These are phyloP conservation scores for Drymodes brunneopygia DNA, from an alignment of 2,113 vertebrate species.

Conservation along the genomic window DNA sequence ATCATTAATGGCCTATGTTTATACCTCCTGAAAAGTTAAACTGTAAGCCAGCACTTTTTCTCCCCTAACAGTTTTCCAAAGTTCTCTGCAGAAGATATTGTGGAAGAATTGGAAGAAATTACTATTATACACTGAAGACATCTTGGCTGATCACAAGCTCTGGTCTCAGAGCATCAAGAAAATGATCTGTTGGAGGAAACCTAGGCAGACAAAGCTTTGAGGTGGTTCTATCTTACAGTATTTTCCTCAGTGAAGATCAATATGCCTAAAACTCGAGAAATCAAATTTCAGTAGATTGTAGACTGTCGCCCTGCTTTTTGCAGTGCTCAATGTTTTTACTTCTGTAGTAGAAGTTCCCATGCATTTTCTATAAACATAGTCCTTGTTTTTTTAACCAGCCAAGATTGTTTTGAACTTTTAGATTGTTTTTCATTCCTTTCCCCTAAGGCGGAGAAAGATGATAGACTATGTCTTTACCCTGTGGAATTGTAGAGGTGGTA, in stretches of 20 bases:
- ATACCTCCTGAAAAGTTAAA: not conserved
- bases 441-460: too few species aligned
- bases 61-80: not conserved
- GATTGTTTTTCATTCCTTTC: too few species aligned
- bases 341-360: too few species aligned
- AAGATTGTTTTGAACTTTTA: too few species aligned
- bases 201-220: not conserved
- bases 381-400: too few species aligned
- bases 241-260: not conserved
- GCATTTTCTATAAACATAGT: too few species aligned
- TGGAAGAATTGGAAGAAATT: not conserved
- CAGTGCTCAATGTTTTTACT: too few species aligned
- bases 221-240: not conserved
- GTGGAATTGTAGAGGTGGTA: too few species aligned
- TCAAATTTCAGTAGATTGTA: not conserved
- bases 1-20: not conserved
- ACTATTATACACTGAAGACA: not conserved
- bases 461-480: too few species aligned
- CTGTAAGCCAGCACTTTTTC: not conserved
- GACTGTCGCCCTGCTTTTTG: too few species aligned
- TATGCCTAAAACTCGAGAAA: not conserved
- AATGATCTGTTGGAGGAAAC: not conserved
- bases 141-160: not conserved
- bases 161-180: not conserved
- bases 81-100: not conserved